Evolutionary conservation across 2,797 vertebrate genomes (phyloP).

Genomic region (Potorous gilbertii): DNA sequence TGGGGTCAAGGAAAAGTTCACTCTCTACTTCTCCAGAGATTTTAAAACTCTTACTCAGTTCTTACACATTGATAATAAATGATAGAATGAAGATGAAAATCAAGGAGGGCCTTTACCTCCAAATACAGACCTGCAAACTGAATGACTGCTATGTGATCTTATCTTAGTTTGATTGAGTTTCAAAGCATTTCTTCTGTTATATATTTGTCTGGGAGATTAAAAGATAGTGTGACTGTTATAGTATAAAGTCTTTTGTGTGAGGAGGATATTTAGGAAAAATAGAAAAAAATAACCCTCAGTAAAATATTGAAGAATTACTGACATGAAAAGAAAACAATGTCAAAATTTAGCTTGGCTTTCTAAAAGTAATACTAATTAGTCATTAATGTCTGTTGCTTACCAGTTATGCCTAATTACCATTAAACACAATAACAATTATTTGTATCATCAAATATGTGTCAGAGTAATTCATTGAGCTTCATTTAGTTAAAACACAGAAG

Average conservation of each 20-base stretch:
- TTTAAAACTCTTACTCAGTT: background rate
- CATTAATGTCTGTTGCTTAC: slow-evolving; percentile 52
- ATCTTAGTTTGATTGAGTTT: background rate
- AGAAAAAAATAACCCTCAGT: background rate
- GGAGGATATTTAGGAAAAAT: background rate
- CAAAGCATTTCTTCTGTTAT: background rate
- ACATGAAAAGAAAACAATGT: slow-evolving; percentile 39
- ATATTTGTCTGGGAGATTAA: background rate
- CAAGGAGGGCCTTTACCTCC: background rate
- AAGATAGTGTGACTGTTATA: background rate
- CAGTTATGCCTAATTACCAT: slow-evolving; percentile 62
- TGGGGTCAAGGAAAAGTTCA: background rate
- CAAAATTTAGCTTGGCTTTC: slow-evolving; percentile 53
- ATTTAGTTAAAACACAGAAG: slow-evolving; percentile 56
- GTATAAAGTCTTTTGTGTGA: background rate
- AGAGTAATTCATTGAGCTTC: slow-evolving; percentile 63
- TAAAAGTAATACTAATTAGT: slow-evolving; percentile 45
- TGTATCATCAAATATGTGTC: slow-evolving; percentile 60
- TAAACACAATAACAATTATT: slow-evolving; percentile 61
- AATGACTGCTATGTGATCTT: background rate
- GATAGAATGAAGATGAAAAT: background rate
- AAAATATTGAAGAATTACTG: slow-evolving; percentile 39
- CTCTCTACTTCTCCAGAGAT: background rate
- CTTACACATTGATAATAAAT: background rate
- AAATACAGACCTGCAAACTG: background rate